Conservation (phyloP, 2,113 vertebrate species). For the Collichthys lucidus region DNA sequence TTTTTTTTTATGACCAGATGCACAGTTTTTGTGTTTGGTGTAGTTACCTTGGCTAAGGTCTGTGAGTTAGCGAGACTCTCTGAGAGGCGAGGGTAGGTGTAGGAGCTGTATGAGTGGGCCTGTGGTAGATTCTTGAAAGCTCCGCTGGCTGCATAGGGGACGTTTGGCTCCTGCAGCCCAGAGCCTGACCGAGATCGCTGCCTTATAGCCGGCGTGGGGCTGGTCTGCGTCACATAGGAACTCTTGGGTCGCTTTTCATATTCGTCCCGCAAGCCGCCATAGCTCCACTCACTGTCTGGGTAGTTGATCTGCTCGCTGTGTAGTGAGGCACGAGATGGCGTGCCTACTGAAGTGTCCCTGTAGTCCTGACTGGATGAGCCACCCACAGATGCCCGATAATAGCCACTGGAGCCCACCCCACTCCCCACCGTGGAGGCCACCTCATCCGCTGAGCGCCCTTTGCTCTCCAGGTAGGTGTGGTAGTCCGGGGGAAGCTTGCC, state of each 20-base stretch:
- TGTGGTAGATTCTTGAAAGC: slow-evolving; percentile 92
- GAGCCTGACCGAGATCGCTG: slow-evolving; percentile 96
- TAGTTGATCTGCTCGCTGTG: slow-evolving; percentile 92
- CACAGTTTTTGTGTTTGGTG: background rate
- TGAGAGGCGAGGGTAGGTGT: slow-evolving; percentile 96
- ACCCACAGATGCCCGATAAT: slow-evolving; percentile 86
- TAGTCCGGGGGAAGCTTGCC: slow-evolving; percentile 90
- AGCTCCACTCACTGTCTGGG: slow-evolving; percentile 90
- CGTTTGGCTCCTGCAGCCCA: slow-evolving; percentile 93
- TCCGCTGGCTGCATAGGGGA: slow-evolving; percentile 88
- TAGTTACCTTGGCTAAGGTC: slow-evolving; percentile 91
- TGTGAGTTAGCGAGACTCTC: slow-evolving; percentile 87
- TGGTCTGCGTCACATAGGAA: slow-evolving; percentile 91
- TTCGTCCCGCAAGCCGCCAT: slow-evolving; percentile 87
- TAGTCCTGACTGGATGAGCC: slow-evolving; percentile 90
- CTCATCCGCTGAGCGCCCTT: slow-evolving; percentile 87
- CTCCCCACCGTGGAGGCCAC: slow-evolving; percentile 79
- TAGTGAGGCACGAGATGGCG: slow-evolving; percentile 88
- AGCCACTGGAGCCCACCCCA: slow-evolving; percentile 85
- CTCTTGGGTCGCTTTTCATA: slow-evolving; percentile 95
- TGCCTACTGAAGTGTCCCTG: slow-evolving; percentile 88
- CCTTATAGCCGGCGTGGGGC: slow-evolving; percentile 93
- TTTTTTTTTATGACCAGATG: background rate
- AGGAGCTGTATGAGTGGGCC: slow-evolving; percentile 94
- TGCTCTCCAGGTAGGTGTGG: slow-evolving; percentile 89